Conservation (phyloP, 2,888 invertebrate species). For the Elysia crispata region DNA sequence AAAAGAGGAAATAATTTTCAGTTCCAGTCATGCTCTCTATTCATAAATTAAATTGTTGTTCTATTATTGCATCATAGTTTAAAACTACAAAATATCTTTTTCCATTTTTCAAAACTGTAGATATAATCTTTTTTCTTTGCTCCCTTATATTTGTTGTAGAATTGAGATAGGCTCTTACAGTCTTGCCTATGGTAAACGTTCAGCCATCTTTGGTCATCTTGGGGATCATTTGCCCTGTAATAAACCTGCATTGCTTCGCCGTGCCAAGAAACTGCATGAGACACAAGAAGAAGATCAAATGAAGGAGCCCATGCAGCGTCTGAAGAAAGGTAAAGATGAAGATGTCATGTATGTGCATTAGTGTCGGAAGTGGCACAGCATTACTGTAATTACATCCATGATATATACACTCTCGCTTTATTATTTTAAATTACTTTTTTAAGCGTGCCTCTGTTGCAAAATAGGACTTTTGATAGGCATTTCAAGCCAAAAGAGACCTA, state of each 20-base stretch:
- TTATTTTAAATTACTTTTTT: too few species aligned
- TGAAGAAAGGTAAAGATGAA: conserved; percentile 78
- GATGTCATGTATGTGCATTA: too few species aligned
- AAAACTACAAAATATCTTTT: background rate
- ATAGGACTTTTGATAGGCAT: too few species aligned
- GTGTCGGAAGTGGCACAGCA: too few species aligned
- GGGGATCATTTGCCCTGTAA: conserved; percentile 81
- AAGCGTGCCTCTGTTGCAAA: too few species aligned
- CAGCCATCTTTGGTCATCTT: conserved; percentile 80
- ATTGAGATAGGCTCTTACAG: conserved; percentile 66
- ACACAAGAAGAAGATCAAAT: conserved; percentile 80
- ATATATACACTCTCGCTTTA: too few species aligned
- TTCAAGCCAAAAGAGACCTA: too few species aligned
- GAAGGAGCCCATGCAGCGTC: conserved; percentile 77
- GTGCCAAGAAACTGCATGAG: conserved; percentile 81
- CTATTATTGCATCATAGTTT: background rate
- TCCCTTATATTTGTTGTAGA: conserved; percentile 52
- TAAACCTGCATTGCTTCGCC: conserved; percentile 81
- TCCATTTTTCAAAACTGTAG: too few species aligned
- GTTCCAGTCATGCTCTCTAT: too few species aligned
- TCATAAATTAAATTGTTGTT: background rate
- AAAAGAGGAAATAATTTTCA: too few species aligned
- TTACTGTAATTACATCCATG: too few species aligned
- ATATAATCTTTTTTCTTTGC: conserved; percentile 5
- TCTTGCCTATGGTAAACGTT: conserved; percentile 74